Evolutionary conservation across 2,797 vertebrate genomes (phyloP), one percentile per base, ranked within the genome.

Genomic region (Acrossocheilus fasciatus): DNA sequence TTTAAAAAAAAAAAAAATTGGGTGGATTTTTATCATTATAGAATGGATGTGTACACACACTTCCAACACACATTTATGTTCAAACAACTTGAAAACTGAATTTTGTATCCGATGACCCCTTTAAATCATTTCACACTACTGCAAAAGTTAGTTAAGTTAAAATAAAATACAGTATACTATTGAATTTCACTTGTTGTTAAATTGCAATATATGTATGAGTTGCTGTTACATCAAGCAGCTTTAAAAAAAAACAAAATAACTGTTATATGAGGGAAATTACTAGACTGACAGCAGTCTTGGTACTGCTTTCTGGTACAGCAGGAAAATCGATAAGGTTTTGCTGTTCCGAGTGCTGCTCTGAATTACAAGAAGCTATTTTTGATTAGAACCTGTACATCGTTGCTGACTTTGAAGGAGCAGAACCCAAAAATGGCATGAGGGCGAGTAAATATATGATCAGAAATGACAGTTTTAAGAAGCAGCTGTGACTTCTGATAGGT

Each of bases 391-490:
- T 41, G 39, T 70, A 34, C 47, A 59, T 39, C 30, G 17, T 85
- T 79, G 75, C 47, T 78, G 83, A 54, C 64, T 78, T 78, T 78
- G 4, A 79, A 39, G 57, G 50, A 66, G 12, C 39, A 59, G 18
- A 50, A n/a, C 54, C 41, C 43, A 76, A 66, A 82, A 18, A 84
- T 76, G 72, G 26, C 57, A 84, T 0, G 43, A 64, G 57, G 54
- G 72, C 10, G 0, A 50, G 69, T 81, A 70, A 26, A 30, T 74
- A 36, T 77, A 70, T 83, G 79, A 62, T 80, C 74, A 87, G 45
- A 87, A 64, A 78, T 87, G 86, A 73, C 78, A 82, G 86, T 57
- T 79, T 73, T 79, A 85, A 79, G 78, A 80, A 74, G 39, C 75
- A 77, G 82, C 64, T 76, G 23, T 52, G 84, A 54, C 68, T 43